phyloP scores from a whole-genome alignment of 2,888 invertebrate species.

The Cataglyphis cursor region DNA sequence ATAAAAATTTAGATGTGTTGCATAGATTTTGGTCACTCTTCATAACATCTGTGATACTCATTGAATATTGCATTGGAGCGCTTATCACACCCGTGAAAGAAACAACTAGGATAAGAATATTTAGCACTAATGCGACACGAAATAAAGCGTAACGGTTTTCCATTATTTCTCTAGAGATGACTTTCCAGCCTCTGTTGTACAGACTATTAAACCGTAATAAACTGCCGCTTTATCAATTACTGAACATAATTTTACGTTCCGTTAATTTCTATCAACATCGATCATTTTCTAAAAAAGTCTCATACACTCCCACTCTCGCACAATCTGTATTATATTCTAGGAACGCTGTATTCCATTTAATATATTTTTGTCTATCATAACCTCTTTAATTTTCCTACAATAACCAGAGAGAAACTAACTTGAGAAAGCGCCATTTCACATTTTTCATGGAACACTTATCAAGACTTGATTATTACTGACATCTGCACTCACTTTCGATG shows the following conservation, averaged over 20 bases:
- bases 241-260: slow-evolving; percentile 22
- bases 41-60: slow-evolving; percentile 54
- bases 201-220: background rate
- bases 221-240: slow-evolving; percentile 13
- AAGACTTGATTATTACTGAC: background rate
- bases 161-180: slow-evolving; percentile 58
- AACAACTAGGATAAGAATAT: slow-evolving; percentile 50
- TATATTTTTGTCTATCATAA: slow-evolving; percentile 16
- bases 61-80: background rate
- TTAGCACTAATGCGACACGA: background rate
- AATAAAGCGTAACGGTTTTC: slow-evolving; percentile 50
- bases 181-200: background rate
- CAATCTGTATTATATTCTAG: background rate
- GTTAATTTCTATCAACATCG: background rate
- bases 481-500: background rate
- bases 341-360: background rate
- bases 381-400: slow-evolving; percentile 14
- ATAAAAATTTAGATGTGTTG: slow-evolving; percentile 13
- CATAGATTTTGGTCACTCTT: slow-evolving; percentile 15
- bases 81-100: slow-evolving; percentile 51
- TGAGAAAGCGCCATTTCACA: background rate
- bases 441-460: background rate
- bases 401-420: background rate
- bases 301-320: background rate
- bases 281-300: background rate